Conservation (phyloP, 2,113 vertebrate genomes). For the Thermophis baileyi region DNA sequence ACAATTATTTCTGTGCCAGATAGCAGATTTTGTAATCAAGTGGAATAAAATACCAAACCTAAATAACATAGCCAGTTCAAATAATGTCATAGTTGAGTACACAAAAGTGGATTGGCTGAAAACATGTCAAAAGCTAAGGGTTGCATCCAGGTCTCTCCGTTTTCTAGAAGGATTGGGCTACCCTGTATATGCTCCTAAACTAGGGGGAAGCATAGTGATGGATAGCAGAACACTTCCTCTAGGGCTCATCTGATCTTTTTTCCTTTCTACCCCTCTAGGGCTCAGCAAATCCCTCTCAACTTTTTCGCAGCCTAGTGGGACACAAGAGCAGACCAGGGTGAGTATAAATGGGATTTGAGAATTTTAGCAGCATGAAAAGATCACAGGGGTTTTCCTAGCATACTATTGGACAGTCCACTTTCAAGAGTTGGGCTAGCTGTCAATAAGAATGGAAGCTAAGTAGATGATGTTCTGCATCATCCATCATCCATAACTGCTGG, state of each 20-base stretch:
- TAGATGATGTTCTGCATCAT: not conserved
- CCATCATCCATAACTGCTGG: not conserved
- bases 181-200: too few species aligned
- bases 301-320: constrained; percentile 19
- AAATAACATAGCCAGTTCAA: not conserved
- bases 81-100: not conserved
- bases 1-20: not conserved
- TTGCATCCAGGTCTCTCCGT: not conserved
- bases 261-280: constrained; percentile 46
- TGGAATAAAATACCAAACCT: not conserved
- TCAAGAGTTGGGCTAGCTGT: not conserved
- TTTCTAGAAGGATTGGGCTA: not conserved
- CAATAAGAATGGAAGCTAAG: not conserved
- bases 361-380: not conserved
- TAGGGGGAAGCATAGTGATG: not conserved
- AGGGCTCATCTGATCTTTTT: not conserved
- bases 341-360: constrained; percentile 27
- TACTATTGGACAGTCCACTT: not conserved
- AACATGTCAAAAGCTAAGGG: not conserved
- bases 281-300: constrained; percentile 43
- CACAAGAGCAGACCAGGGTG: constrained; percentile 35
- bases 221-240: not conserved
- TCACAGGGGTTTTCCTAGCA: not conserved
- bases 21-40: not conserved
- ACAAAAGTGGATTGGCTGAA: not conserved